Evolutionary conservation across 2,888 invertebrate genomes (phyloP), one percentile per base, ranked within the genome.

Genomic region (Ennomos quercinarius): DNA sequence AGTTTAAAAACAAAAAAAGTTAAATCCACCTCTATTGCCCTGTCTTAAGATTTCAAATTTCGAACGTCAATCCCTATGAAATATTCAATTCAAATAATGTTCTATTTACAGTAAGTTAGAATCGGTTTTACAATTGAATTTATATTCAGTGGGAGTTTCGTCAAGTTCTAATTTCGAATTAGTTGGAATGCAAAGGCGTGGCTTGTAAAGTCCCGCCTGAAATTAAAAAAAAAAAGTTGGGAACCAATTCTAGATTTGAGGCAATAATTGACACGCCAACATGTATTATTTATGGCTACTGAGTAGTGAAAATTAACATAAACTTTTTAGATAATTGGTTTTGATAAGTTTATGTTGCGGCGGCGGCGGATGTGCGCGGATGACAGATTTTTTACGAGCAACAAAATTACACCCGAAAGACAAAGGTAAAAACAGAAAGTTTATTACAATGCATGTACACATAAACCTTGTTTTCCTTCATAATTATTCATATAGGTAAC

Each of bases 191-290:
- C 66, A 56, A 66, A 85, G 91, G 91, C 89, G 91, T 86, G 90
- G 86, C 75, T 72, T 57, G 12, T 39, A 17, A 41, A 17, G 64
- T 68, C 74, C 87, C 87, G 82, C 83, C 85, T 86, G 81, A 82
- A 84, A 76, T 69, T 70, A 64, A 58, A 62, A 71, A 72, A n/a
- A 74, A 74, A 75, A 74, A 74, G 74, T 74, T 83, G 81, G 83
- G 80, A 86, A 89, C 77, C 78, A 81, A 80, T 60, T 59, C 59
- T 46, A 55, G 54, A 54, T 86, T 84, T 82, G 69, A 76, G 78
- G 78, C 79, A 86, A 89, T 91, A 89, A 92, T 90, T 90, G 90
- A 88, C 86, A 81, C 80, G 90, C 91, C 91, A 86, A 81, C 83
- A 76, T 81, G 70, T 78, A 89, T 89, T 91, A 91, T 91, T 91